A percentile compares a stretch with the other conserved stretches of the same genome.
These are phyloP conservation scores for Yponomeuta cagnagella DNA, from an alignment of 2,888 invertebrate genomes.

Conservation along the genomic window DNA sequence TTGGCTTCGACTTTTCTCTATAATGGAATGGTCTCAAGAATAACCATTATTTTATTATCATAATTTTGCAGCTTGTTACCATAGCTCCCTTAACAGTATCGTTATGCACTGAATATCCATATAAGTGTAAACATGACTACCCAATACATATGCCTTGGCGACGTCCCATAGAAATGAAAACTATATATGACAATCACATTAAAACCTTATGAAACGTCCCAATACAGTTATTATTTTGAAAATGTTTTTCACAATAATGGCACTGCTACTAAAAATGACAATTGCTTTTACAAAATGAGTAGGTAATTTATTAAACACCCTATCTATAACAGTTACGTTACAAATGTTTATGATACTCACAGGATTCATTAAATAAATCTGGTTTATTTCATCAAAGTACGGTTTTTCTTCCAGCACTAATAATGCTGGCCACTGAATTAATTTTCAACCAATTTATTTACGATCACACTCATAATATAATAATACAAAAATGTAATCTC, in stretches of 20 bases:
- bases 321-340: constrained; percentile 20
- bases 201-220: constrained; percentile 13
- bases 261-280: constrained; percentile 35
- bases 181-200: not conserved
- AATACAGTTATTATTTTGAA: constrained; percentile 4
- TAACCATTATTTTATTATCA: constrained; percentile 45
- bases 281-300: constrained; percentile 23
- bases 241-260: constrained; percentile 55
- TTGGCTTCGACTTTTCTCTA: constrained; percentile 69
- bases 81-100: constrained; percentile 9
- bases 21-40: constrained; percentile 71
- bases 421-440: constrained; percentile 40
- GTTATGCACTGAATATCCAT: constrained; percentile 10
- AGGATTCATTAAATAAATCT: constrained; percentile 12
- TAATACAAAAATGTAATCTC: constrained; percentile 42
- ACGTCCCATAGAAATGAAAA: not conserved
- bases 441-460: not conserved
- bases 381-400: constrained; percentile 11
- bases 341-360: constrained; percentile 15
- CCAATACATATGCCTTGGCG: not conserved
- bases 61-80: constrained; percentile 13
- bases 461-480: constrained; percentile 26
- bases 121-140: constrained; percentile 1
- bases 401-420: constrained; percentile 31
- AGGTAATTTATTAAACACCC: constrained; percentile 20